phyloP scores from a whole-genome alignment of 2,888 invertebrate genomes.

The Agrotis exclamationis region DNA sequence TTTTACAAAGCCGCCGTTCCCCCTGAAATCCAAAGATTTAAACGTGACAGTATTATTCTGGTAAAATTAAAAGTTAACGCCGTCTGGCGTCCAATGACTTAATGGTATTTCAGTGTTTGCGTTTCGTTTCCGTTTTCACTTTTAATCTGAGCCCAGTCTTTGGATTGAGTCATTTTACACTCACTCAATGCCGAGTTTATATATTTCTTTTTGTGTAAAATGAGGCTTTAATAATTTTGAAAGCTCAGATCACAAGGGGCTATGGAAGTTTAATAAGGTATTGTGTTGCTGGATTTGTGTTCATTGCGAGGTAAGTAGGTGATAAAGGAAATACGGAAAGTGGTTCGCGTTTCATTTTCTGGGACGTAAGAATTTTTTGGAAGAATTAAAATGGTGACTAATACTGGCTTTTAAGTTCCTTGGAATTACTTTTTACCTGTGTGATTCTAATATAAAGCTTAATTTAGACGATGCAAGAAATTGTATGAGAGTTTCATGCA shows the following conservation, averaged over 20 bases:
- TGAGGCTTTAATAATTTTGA: slow-evolving; percentile 64
- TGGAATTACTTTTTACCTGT: neutral
- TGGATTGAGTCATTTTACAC: slow-evolving; percentile 70
- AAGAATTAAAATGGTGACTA: neutral
- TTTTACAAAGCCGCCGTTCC: slow-evolving; percentile 54
- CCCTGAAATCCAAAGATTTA: slow-evolving; percentile 68
- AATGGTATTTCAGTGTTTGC: slow-evolving; percentile 88
- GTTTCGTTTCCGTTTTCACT: slow-evolving; percentile 81
- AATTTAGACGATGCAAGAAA: no score
- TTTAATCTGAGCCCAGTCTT: slow-evolving; percentile 75
- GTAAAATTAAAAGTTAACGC: slow-evolving; percentile 81
- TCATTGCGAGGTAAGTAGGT: slow-evolving; percentile 18
- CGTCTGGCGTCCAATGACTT: slow-evolving; percentile 79
- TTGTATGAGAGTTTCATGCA: no score
- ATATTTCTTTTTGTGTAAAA: slow-evolving; percentile 68
- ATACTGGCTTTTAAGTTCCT: neutral
- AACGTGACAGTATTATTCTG: slow-evolving; percentile 73
- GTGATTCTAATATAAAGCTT: no score
- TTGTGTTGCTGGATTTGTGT: slow-evolving; percentile 41
- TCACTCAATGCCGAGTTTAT: slow-evolving; percentile 63
- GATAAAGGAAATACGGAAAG: neutral
- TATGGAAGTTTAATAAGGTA: slow-evolving; percentile 50
- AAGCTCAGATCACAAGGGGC: slow-evolving; percentile 59
- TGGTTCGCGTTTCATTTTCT: neutral
- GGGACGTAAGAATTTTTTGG: neutral